Evolutionary conservation across 1,140 invertebrate species (phyloP).

Genomic region (Conus ventricosus): DNA sequence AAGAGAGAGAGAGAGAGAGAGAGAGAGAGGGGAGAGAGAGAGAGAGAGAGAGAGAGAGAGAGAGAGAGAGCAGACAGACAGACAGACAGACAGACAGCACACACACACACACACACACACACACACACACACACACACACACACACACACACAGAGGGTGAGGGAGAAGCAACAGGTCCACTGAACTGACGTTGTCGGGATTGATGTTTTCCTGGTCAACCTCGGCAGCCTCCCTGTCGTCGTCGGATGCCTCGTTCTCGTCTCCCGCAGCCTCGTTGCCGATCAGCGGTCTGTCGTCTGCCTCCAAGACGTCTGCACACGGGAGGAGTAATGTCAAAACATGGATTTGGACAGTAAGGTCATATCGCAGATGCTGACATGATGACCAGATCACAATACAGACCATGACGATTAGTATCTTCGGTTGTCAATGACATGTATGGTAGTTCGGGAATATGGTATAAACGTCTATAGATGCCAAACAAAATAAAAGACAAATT

Average conservation of each 20-base stretch:
- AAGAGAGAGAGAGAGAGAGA: too few species aligned
- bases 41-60: not conserved
- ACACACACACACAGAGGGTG: too few species aligned
- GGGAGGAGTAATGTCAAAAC: not conserved
- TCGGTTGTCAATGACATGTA: too few species aligned
- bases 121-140: not conserved
- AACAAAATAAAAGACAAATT: too few species aligned
- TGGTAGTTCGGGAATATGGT: too few species aligned
- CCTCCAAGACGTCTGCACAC: conserved; percentile 23
- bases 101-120: not conserved
- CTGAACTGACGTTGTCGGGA: conserved; percentile 26
- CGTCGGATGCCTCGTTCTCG: not conserved
- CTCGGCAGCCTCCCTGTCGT: not conserved
- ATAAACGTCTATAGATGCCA: too few species aligned
- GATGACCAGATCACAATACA: too few species aligned
- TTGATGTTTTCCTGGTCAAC: conserved; percentile 26
- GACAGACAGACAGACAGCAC: not conserved
- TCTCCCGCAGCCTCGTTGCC: conserved; percentile 6
- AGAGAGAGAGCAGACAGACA: conserved; percentile 1
- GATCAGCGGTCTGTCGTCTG: conserved; percentile 28
- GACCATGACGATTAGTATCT: too few species aligned
- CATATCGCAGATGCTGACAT: not conserved
- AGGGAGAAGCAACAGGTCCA: not conserved
- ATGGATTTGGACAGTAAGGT: not conserved
- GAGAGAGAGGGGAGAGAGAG: too few species aligned